phyloP scores from a whole-genome alignment of 2,113 vertebrate genomes.

The Pseudois nayaur region DNA sequence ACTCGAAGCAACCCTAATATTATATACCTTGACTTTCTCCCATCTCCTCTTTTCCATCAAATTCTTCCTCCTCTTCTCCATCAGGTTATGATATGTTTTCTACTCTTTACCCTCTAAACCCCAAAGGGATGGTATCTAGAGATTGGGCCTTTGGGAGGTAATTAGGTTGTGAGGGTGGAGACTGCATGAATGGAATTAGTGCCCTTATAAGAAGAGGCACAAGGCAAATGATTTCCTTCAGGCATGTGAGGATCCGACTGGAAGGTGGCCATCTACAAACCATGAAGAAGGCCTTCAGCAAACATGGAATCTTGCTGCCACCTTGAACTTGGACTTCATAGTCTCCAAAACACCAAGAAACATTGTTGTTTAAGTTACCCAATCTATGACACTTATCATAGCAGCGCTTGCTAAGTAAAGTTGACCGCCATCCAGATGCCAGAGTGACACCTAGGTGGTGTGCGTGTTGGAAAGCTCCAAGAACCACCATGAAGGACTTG shows the following conservation, averaged over 20 bases:
- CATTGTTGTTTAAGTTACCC: background rate
- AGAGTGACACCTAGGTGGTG: background rate
- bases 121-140: background rate
- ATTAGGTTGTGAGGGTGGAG: background rate
- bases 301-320: background rate
- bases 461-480: background rate
- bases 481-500: background rate
- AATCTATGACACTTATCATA: background rate
- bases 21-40: background rate
- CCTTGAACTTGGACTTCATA: background rate
- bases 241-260: rapidly evolving
- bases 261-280: background rate
- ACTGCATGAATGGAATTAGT: background rate
- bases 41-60: background rate
- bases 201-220: background rate
- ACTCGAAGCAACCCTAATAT: background rate
- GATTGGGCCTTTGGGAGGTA: background rate
- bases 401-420: background rate
- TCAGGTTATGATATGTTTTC: background rate
- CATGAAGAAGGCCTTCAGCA: background rate
- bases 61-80: background rate
- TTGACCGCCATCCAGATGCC: background rate
- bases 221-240: background rate
- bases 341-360: background rate
- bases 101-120: background rate